A percentile compares a stretch with the other conserved stretches of the same genome.
These are phyloP conservation scores for Furnarius figulus DNA, from an alignment of 2,113 vertebrate genomes.

Conservation along the genomic window DNA sequence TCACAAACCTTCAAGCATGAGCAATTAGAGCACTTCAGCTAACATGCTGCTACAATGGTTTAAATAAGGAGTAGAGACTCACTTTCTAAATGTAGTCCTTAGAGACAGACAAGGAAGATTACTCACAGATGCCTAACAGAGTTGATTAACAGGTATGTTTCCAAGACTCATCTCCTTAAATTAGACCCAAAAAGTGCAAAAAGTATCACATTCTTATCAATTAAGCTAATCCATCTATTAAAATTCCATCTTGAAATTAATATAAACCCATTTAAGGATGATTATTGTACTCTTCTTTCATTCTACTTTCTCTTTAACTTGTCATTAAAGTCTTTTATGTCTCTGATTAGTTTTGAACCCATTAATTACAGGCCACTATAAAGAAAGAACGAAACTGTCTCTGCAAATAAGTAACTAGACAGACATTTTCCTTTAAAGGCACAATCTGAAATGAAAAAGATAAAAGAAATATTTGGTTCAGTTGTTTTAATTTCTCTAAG, in stretches of 20 bases:
- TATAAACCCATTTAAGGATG: background rate
- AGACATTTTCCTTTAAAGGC: background rate
- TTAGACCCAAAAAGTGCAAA: background rate
- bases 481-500: background rate
- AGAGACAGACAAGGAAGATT: constrained; percentile 5
- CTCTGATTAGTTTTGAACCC: constrained; percentile 31
- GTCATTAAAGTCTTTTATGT: constrained; percentile 6
- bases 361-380: constrained; percentile 3
- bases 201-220: background rate
- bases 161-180: background rate
- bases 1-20: background rate
- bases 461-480: background rate
- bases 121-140: background rate
- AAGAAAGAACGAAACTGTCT: background rate
- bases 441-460: background rate
- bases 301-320: background rate
- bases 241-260: background rate
- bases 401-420: background rate
- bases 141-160: constrained; percentile 23
- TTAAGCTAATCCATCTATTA: background rate
- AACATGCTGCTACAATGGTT: background rate
- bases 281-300: constrained; percentile 9
- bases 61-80: constrained; percentile 33
- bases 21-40: background rate
- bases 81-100: background rate